Percentiles rank a stretch among this genome's conserved stretches.
These are phyloP conservation scores for Hirundo rustica DNA, from an alignment of 2,797 vertebrate species.

Conservation along the genomic window DNA sequence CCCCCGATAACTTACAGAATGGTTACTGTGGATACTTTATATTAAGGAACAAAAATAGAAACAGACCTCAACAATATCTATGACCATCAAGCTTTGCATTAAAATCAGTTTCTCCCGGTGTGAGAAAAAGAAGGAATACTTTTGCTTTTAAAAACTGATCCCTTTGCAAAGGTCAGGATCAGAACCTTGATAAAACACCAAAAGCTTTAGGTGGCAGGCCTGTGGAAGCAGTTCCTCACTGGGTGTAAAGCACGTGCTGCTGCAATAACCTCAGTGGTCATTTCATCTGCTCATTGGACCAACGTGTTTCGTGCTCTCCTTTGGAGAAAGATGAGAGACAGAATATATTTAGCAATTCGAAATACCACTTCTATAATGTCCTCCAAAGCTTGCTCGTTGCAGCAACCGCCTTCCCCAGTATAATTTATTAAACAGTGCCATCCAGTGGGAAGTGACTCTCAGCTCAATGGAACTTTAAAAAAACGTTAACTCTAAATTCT, in stretches of 20 bases:
- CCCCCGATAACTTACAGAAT: not conserved
- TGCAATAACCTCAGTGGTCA: not conserved
- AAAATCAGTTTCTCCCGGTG: not conserved
- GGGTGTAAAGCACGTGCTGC: not conserved
- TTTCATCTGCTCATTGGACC: not conserved
- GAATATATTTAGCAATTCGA: not conserved
- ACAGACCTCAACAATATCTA: not conserved
- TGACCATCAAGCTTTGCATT: not conserved
- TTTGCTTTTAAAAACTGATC: not conserved
- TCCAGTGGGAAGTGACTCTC: slow-evolving; percentile 56
- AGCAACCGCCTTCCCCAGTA: not conserved
- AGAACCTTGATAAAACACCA: not conserved
- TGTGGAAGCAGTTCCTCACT: not conserved
- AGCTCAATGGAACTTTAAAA: not conserved
- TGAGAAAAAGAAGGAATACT: not conserved
- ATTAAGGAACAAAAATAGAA: not conserved
- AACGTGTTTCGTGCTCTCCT: not conserved
- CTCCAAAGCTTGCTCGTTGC: not conserved
- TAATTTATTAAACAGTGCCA: slow-evolving; percentile 66
- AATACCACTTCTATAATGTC: not conserved
- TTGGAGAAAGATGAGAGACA: not conserved
- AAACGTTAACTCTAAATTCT: fast-evolving
- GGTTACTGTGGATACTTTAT: not conserved
- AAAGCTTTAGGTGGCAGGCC: not conserved
- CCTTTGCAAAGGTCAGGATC: not conserved